These are phyloP conservation scores for Dicrostonyx torquatus DNA, from an alignment of 2,797 vertebrate species.

Conservation along the genomic window DNA sequence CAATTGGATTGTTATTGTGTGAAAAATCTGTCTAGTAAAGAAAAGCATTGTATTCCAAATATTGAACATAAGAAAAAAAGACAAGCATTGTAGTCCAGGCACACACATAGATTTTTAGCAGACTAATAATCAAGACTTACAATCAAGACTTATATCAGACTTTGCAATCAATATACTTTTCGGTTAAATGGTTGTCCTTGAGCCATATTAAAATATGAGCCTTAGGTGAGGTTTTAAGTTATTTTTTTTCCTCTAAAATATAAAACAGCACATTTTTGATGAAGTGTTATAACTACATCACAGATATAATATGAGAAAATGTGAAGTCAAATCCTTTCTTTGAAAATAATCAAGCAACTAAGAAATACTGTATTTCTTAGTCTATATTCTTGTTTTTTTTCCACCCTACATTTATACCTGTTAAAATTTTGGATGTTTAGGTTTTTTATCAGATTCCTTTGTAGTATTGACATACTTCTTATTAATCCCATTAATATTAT, in stretches of 20 bases:
- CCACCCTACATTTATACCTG: background rate
- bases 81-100: no score
- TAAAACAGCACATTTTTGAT: background rate
- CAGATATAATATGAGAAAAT: background rate
- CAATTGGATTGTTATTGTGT: background rate
- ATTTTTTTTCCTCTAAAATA: background rate
- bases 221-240: background rate
- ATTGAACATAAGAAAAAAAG: no score
- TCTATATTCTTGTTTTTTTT: background rate
- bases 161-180: background rate
- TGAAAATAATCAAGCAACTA: background rate
- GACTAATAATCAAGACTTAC: no score
- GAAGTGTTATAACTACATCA: background rate
- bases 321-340: background rate
- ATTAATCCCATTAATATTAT: background rate
- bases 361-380: background rate
- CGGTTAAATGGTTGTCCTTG: background rate
- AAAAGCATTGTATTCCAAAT: background rate
- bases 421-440: background rate
- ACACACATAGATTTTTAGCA: background rate
- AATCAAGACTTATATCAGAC: no score
- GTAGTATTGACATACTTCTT: slow-evolving; percentile 10
- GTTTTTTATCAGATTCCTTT: background rate
- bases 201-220: background rate
- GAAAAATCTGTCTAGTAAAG: background rate